Conservation (phyloP, 2,113 vertebrate species). For the Perognathus longimembris region DNA sequence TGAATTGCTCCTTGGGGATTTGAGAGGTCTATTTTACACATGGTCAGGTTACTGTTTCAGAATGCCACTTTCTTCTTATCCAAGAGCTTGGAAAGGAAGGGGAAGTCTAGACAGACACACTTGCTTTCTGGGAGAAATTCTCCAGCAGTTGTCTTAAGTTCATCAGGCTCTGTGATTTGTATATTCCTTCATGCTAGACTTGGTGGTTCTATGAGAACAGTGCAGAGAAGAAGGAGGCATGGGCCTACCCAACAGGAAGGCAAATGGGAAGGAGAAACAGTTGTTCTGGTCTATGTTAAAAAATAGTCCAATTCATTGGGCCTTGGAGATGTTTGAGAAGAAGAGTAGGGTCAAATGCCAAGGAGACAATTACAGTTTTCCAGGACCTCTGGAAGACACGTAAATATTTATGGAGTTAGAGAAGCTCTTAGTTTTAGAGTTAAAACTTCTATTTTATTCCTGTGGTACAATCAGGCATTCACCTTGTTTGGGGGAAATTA, state of each 20-base stretch:
- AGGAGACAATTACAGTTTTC: background rate
- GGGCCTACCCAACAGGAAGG: background rate
- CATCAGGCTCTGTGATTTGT: background rate
- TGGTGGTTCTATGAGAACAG: background rate
- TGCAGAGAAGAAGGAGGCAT: background rate
- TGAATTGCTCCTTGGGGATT: background rate
- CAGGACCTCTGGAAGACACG: constrained; percentile 20
- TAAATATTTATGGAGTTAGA: constrained; percentile 35
- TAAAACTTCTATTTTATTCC: constrained; percentile 15
- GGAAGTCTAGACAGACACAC: background rate
- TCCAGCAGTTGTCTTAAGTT: background rate
- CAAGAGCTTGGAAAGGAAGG: background rate
- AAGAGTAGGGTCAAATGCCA: background rate
- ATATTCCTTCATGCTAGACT: background rate
- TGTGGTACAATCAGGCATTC: constrained; percentile 29
- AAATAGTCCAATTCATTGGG: background rate
- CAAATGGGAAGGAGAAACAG: background rate
- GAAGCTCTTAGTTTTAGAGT: constrained; percentile 18
- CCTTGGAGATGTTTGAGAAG: background rate
- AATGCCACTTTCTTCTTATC: background rate
- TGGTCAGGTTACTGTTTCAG: background rate
- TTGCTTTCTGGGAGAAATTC: background rate
- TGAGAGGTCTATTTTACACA: background rate
- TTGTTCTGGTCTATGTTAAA: background rate
- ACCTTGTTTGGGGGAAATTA: constrained; percentile 79